Conservation (phyloP, 2,888 invertebrate genomes). For the Morpho achilles region DNA sequence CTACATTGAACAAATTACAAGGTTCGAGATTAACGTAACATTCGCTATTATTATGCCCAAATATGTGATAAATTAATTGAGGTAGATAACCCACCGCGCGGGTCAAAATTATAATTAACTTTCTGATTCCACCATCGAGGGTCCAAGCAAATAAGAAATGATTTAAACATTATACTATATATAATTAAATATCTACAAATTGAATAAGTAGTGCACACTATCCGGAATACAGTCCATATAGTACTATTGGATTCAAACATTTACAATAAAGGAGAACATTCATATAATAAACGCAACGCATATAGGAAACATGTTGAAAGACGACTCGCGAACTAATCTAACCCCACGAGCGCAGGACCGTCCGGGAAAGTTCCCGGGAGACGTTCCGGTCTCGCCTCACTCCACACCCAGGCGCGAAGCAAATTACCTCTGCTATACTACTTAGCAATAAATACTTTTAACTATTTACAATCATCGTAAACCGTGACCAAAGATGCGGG, state of each 20-base stretch:
- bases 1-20: slow-evolving; percentile 69
- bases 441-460: slow-evolving; percentile 66
- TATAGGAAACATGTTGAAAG: slow-evolving; percentile 74
- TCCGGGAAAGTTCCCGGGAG: slow-evolving; percentile 9
- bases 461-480: slow-evolving; percentile 58
- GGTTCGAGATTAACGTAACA: slow-evolving; percentile 61
- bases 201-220: slow-evolving; percentile 73
- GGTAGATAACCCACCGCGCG: slow-evolving; percentile 74
- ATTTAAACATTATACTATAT: slow-evolving; percentile 77
- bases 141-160: slow-evolving; percentile 70
- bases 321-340: slow-evolving; percentile 49
- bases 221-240: slow-evolving; percentile 57
- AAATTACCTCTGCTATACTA: slow-evolving; percentile 56
- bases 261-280: slow-evolving; percentile 77
- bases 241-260: slow-evolving; percentile 65
- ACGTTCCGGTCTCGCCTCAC: not conserved
- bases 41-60: slow-evolving; percentile 75
- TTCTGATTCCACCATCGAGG: slow-evolving; percentile 61
- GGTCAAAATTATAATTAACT: slow-evolving; percentile 68
- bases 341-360: slow-evolving; percentile 12
- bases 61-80: slow-evolving; percentile 78
- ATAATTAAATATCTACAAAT: slow-evolving; percentile 79
- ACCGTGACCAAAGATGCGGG: slow-evolving; percentile 29
- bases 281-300: slow-evolving; percentile 73
- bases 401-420: slow-evolving; percentile 60